Percentiles rank a stretch among this genome's conserved stretches.
Conservation (phyloP, 2,888 invertebrate genomes). For the Ypsolopha sequella region DNA sequence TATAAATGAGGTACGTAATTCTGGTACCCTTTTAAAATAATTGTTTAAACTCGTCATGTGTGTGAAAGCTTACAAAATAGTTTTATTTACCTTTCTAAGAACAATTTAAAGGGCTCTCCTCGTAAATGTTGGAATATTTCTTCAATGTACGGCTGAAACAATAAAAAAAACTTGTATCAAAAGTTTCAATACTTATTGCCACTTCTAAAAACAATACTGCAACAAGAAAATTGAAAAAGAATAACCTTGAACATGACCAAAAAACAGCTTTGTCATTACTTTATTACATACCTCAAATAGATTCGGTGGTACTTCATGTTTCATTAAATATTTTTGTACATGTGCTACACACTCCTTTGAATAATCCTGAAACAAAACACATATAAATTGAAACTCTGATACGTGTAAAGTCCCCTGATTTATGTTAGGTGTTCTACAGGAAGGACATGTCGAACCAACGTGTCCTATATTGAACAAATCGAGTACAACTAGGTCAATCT, state of each 20-base stretch:
- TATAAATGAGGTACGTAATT: too few relatives aligned
- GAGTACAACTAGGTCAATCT: background rate
- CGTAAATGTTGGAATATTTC: constrained; percentile 98
- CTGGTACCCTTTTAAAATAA: too few relatives aligned
- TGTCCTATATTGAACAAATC: background rate
- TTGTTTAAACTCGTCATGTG: too few relatives aligned
- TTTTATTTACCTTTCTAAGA: constrained; percentile 95
- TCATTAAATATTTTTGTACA: constrained; percentile 97
- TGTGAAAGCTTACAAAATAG: background rate
- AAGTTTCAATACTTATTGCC: constrained; percentile 14
- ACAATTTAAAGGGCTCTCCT: constrained; percentile 97
- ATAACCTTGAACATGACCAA: background rate
- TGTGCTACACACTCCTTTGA: constrained; percentile 97
- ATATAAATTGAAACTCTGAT: too few relatives aligned
- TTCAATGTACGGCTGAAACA: constrained; percentile 94
- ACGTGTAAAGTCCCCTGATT: too few relatives aligned
- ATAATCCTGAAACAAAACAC: constrained; percentile 87
- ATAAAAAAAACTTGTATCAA: constrained; percentile 47
- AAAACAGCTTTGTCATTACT: background rate
- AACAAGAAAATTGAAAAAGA: constrained; percentile 3
- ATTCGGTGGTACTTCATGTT: constrained; percentile 96
- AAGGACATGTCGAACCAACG: background rate
- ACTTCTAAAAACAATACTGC: constrained; percentile 4
- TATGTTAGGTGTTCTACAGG: background rate
- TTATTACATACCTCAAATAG: constrained; percentile 88